Percentiles rank a stretch among this genome's conserved stretches.
These are phyloP conservation scores for Brachionus calyciflorus DNA, from an alignment of 1,140 invertebrate species.

Conservation along the genomic window DNA sequence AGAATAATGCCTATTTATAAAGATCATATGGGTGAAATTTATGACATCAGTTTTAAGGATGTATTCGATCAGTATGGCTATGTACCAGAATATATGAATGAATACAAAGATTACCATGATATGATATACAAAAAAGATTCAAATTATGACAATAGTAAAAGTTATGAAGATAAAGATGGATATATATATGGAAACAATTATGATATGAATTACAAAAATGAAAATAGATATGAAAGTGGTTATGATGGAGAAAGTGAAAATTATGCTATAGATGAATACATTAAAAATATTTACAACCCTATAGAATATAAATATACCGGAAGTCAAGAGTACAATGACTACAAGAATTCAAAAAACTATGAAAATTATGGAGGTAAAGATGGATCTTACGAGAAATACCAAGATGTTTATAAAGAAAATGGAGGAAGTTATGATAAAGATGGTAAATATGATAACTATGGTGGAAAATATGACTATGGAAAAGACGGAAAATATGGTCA, in stretches of 20 bases:
- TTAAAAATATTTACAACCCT: too few relatives aligned
- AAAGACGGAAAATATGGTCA: not conserved
- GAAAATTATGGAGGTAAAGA: too few relatives aligned
- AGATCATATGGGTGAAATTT: not conserved
- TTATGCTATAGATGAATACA: too few relatives aligned
- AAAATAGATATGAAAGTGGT: not conserved
- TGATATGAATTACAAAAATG: not conserved
- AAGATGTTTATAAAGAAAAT: too few relatives aligned
- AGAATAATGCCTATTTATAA: too few relatives aligned
- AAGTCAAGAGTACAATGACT: too few relatives aligned
- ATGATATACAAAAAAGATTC: not conserved
- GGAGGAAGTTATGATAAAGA: too few relatives aligned
- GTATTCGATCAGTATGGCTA: conserved; percentile 27
- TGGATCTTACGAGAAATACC: too few relatives aligned
- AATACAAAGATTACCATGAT: not conserved
- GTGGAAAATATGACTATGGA: not conserved
- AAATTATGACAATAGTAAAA: not conserved
- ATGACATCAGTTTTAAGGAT: conserved; percentile 25
- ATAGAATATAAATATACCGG: too few relatives aligned
- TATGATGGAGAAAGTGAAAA: not conserved
- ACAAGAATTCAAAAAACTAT: too few relatives aligned
- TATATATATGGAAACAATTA: not conserved
- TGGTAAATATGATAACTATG: not conserved
- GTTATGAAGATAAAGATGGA: not conserved
- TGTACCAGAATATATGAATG: conserved; percentile 11